phyloP scores from a whole-genome alignment of 1,140 invertebrate genomes.

The Diabrotica undecimpunctata region DNA sequence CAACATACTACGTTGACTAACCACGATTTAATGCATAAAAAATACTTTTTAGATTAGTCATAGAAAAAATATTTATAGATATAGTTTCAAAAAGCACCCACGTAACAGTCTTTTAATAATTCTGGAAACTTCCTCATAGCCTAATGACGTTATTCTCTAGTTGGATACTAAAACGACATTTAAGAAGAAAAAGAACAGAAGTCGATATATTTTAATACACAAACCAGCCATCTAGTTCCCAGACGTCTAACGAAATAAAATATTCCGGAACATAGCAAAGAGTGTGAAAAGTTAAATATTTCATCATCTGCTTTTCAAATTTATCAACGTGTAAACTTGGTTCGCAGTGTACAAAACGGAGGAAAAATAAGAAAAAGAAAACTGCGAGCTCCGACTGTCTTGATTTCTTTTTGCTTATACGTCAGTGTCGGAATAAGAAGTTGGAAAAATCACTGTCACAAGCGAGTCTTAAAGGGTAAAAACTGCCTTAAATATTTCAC shows the following conservation, averaged over 20 bases:
- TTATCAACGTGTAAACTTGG: not conserved
- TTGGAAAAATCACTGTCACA: constrained; percentile 32
- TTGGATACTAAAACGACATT: too few relatives aligned
- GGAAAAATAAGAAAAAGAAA: not conserved
- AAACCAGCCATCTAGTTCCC: too few relatives aligned
- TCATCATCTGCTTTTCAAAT: not conserved
- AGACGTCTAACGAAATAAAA: not conserved
- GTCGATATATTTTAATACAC: too few relatives aligned
- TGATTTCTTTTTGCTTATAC: constrained; percentile 7
- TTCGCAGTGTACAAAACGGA: constrained; percentile 1
- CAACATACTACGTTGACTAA: too few relatives aligned
- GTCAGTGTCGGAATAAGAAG: constrained; percentile 18
- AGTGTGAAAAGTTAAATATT: not conserved
- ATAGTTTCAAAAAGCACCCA: too few relatives aligned
- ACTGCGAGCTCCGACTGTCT: not conserved
- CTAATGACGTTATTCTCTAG: too few relatives aligned
- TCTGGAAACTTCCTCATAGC: too few relatives aligned
- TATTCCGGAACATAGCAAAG: not conserved
- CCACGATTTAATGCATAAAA: too few relatives aligned
- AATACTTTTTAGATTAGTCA: too few relatives aligned
- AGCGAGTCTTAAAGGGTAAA: constrained; percentile 31
- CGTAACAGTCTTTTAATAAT: too few relatives aligned
- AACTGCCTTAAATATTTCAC: constrained; percentile 40
- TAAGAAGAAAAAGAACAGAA: too few relatives aligned
- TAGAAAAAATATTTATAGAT: too few relatives aligned